phyloP scores from a whole-genome alignment of 2,797 vertebrate genomes.

The Enteromius argenteus region DNA sequence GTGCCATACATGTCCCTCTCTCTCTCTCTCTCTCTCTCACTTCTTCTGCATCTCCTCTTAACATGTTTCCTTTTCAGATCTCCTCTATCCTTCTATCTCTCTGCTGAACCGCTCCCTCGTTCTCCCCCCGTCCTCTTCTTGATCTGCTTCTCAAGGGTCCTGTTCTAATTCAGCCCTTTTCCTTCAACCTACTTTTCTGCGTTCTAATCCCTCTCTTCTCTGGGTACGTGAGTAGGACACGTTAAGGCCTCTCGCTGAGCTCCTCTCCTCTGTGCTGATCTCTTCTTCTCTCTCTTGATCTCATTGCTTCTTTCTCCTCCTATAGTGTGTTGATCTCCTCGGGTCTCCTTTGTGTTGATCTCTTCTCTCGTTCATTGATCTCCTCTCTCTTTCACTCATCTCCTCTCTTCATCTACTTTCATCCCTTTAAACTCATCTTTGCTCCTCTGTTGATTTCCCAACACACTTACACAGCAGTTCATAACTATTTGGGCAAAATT shows the following conservation, averaged over 20 bases:
- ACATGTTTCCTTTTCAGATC: constrained; percentile 8
- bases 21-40: not conserved
- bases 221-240: constrained; percentile 65
- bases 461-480: not conserved
- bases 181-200: constrained; percentile 78
- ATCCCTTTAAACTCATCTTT: not conserved
- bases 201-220: constrained; percentile 72
- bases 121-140: constrained; percentile 55
- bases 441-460: constrained; percentile 6
- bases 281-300: constrained; percentile 17
- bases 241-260: constrained; percentile 16
- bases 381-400: not conserved
- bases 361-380: not conserved
- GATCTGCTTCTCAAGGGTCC: constrained; percentile 79
- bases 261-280: constrained; percentile 9
- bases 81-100: constrained; percentile 34
- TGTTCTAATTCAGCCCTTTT: constrained; percentile 81
- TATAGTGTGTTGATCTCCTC: constrained; percentile 3
- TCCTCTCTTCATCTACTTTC: not conserved
- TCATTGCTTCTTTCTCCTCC: not conserved
- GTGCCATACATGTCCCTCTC: not conserved
- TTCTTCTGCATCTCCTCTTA: not conserved
- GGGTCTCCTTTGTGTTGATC: constrained; percentile 3
- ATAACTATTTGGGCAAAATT: not conserved
- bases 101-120: constrained; percentile 10